phyloP scores from a whole-genome alignment of 1,140 invertebrate species.

The Macrocentrus cingulum region DNA sequence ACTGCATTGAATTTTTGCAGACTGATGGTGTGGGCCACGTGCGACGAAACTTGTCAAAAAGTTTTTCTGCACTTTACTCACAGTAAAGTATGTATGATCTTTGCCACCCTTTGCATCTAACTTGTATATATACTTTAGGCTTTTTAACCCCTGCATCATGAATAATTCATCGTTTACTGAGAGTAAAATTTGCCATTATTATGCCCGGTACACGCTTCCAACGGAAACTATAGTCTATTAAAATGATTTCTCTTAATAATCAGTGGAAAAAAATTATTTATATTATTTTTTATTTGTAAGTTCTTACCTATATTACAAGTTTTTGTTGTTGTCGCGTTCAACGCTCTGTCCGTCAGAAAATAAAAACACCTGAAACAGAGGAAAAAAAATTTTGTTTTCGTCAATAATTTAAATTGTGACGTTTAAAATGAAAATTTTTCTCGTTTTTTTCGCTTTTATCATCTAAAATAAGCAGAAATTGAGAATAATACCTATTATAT shows the following conservation, averaged over 20 bases:
- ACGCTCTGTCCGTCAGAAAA: not conserved
- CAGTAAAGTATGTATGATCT: not conserved
- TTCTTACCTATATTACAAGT: constrained; percentile 1
- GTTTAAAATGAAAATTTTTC: no score
- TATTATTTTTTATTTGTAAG: no score
- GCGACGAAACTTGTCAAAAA: constrained; percentile 21
- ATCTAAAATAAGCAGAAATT: no score
- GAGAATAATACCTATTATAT: no score
- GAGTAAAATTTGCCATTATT: constrained; percentile 18
- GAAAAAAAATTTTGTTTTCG: constrained; percentile 35
- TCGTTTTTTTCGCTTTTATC: no score
- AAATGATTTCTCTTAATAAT: no score
- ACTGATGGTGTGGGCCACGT: constrained; percentile 14
- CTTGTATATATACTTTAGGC: constrained; percentile 16
- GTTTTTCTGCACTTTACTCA: constrained; percentile 14
- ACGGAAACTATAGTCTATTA: no score
- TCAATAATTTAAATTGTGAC: no score
- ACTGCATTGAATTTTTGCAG: constrained; percentile 22
- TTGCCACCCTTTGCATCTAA: not conserved
- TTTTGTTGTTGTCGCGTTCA: not conserved
- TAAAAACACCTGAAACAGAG: constrained; percentile 16
- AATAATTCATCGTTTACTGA: constrained; percentile 13
- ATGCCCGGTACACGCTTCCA: no score
- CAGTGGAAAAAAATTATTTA: no score
- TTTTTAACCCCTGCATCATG: constrained; percentile 14